Evolutionary conservation across 2,797 vertebrate species (phyloP), one percentile per base, ranked within the genome.

Genomic region (Lithobates sylvaticus): DNA sequence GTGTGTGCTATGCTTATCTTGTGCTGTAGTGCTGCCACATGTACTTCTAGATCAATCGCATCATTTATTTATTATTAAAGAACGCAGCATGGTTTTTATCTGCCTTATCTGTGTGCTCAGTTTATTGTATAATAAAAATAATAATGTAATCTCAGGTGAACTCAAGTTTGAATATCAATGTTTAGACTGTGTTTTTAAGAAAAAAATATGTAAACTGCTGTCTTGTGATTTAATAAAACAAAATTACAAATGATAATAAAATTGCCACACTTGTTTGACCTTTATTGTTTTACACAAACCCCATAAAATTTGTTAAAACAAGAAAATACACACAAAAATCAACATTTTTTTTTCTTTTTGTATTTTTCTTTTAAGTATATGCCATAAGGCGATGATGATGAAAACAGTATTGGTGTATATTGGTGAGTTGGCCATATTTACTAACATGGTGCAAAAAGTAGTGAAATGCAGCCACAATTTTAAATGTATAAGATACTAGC

Each of bases 211-310:
- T 67, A 67, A 15, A 67, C 0, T 67, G 65, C 65, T 9, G 12
- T 29, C n/a, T 13, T 67, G 23, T 67, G 26, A 29, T 5, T 67
- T 67, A 67, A 67, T n/a, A 18, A 9, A 67, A 67, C 13, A 27
- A 10, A 27, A 67, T 27, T 67, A 58, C 26, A 67, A 67, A 13
- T 67, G 26, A 67, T 67, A 26, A 67, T 12, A 67, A 67, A 67
- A 67, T 67, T 67, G 65, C 65, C 65, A 67, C 65, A 67, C 65
- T 67, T 13, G 65, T 27, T 27, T 26, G n/a, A 67, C 65, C 10
- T 67, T 67, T 67, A 67, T 67, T 67, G 65, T 67, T 67, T 67
- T 67, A 67, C 65, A 67, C 65, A 67, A 29, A 67, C 65, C 65
- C 27, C 65, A 67, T 67, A 67, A 67, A 67, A 67, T 29, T 21